Conservation (phyloP, 2,113 vertebrate genomes). For the Apaloderma vittatum region DNA sequence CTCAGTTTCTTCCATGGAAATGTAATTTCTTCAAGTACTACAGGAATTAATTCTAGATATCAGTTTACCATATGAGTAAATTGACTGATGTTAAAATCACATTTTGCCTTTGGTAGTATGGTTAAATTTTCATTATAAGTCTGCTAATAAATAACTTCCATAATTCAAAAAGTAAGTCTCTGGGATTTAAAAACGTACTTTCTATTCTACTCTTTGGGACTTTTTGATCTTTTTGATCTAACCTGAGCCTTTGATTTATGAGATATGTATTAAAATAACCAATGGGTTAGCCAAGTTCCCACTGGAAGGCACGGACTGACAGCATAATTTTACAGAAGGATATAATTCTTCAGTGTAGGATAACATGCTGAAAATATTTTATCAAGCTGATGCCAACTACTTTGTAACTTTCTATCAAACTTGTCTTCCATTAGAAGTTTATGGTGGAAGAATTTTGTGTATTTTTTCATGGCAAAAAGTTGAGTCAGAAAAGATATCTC, state of each 20-base stretch:
- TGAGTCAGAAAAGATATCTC: neutral
- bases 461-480: neutral
- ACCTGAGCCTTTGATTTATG: constrained; percentile 15
- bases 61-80: neutral
- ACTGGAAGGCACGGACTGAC: neutral
- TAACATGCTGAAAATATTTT: neutral
- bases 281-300: neutral
- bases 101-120: neutral
- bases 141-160: neutral
- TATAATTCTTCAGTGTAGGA: neutral
- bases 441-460: neutral
- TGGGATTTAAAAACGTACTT: neutral
- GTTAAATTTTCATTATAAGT: neutral
- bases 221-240: neutral
- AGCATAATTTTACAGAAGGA: neutral
- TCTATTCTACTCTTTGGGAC: neutral
- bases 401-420: constrained; percentile 12
- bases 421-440: neutral
- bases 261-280: constrained; percentile 19
- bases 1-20: neutral
- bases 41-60: neutral
- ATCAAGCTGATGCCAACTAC: neutral
- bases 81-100: constrained; percentile 12
- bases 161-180: neutral
- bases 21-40: neutral